phyloP scores from a whole-genome alignment of 2,888 invertebrate genomes.

The Athalia cordata region DNA sequence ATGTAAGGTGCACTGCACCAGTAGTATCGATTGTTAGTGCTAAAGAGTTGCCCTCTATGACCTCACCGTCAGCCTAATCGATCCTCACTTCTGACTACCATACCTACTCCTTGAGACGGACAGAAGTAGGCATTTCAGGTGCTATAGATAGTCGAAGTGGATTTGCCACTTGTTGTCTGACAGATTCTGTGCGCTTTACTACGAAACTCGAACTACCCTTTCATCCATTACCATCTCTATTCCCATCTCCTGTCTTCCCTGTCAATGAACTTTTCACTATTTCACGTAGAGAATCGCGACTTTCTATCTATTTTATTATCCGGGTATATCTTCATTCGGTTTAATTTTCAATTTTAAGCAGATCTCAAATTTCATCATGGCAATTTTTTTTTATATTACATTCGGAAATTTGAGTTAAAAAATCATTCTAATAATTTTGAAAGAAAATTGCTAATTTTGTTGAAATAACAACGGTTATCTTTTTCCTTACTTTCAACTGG shows the following conservation, averaged over 20 bases:
- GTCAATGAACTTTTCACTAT: not conserved
- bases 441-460: not conserved
- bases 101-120: constrained; percentile 14
- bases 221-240: not conserved
- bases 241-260: not conserved
- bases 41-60: constrained; percentile 22
- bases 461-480: not conserved
- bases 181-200: constrained; percentile 18
- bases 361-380: no score
- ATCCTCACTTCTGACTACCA: constrained; percentile 1
- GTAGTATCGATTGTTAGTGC: not conserved
- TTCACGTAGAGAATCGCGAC: not conserved
- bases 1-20: no score
- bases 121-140: not conserved
- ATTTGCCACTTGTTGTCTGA: constrained; percentile 44
- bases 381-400: not conserved
- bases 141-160: constrained; percentile 25
- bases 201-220: not conserved
- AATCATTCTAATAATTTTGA: not conserved
- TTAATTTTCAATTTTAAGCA: no score
- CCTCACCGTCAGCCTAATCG: constrained; percentile 23
- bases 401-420: not conserved
- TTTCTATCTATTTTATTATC: not conserved
- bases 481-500: not conserved
- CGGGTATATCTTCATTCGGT: no score